Conservation (phyloP, 2,113 vertebrate genomes). For the Vidua macroura region DNA sequence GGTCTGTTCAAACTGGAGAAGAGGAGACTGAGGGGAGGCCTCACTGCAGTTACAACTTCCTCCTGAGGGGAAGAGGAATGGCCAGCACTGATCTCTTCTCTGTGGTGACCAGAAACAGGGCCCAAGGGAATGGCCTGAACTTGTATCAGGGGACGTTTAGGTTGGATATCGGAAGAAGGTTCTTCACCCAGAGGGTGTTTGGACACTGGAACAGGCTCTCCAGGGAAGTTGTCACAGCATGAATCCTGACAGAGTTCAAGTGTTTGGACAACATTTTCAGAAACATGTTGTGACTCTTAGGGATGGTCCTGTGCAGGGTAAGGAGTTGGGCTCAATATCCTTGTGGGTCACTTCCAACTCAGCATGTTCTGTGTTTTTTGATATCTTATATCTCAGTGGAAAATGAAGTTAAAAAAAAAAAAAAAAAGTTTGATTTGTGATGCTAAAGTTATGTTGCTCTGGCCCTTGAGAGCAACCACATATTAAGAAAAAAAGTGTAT, state of each 20-base stretch:
- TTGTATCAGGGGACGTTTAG: not conserved
- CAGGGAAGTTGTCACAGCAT: not conserved
- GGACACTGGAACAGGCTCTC: not conserved
- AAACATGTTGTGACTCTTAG: not conserved
- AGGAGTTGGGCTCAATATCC: not conserved
- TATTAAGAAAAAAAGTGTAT: not conserved
- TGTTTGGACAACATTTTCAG: not conserved
- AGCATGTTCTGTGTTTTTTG: not conserved
- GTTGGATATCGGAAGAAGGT: not conserved
- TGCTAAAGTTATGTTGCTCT: not conserved
- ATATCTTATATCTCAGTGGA: not conserved
- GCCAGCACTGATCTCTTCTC: not conserved
- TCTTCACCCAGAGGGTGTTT: not conserved
- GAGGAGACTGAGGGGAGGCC: not conserved
- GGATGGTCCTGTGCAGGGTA: not conserved
- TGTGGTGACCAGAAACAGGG: no score
- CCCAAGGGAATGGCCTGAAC: not conserved
- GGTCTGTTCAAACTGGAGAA: not conserved
- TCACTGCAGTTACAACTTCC: not conserved
- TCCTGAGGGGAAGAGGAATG: not conserved
- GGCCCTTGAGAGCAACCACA: not conserved
- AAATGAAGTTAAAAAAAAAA: not conserved
- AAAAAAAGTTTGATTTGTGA: not conserved
- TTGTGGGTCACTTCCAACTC: not conserved
- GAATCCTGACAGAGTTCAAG: not conserved